Conservation (phyloP, 2,797 vertebrate species). For the Bradypodion pumilum region DNA sequence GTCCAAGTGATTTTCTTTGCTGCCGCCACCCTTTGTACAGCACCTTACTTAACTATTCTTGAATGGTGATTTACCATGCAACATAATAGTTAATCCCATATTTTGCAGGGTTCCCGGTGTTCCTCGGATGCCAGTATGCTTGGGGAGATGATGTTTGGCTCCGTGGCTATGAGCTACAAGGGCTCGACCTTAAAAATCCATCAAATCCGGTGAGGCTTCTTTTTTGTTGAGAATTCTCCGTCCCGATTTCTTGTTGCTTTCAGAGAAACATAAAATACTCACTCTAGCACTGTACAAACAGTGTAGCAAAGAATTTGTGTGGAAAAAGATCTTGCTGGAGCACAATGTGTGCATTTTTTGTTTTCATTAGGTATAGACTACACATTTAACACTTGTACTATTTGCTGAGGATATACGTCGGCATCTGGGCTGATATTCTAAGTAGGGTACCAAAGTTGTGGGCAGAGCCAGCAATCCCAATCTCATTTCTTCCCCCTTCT, state of each 20-base stretch:
- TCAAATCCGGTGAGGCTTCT: conserved; percentile 88
- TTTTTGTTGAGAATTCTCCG: neutral
- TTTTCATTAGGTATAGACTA: neutral
- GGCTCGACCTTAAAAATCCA: conserved; percentile 98
- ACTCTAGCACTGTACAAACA: neutral
- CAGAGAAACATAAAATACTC: neutral
- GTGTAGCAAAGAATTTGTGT: neutral
- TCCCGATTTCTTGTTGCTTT: neutral
- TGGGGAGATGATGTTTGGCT: conserved; percentile 99
- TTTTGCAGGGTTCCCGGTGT: conserved; percentile 85
- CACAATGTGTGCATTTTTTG: neutral
- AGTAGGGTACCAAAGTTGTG: neutral
- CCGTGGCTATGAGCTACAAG: conserved; percentile 99
- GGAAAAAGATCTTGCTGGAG: neutral
- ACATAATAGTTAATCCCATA: neutral
- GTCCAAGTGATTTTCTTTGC: neutral
- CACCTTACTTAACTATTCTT: neutral
- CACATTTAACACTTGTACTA: neutral
- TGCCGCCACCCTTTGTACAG: neutral
- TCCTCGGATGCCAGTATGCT: conserved; percentile 97
- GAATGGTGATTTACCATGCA: neutral
- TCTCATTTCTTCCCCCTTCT: too few relatives aligned
- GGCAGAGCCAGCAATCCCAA: neutral
- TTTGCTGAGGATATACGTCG: neutral
- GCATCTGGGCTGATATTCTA: neutral